Conservation (phyloP, 2,113 vertebrate genomes). For the Cyprinus carpio region DNA sequence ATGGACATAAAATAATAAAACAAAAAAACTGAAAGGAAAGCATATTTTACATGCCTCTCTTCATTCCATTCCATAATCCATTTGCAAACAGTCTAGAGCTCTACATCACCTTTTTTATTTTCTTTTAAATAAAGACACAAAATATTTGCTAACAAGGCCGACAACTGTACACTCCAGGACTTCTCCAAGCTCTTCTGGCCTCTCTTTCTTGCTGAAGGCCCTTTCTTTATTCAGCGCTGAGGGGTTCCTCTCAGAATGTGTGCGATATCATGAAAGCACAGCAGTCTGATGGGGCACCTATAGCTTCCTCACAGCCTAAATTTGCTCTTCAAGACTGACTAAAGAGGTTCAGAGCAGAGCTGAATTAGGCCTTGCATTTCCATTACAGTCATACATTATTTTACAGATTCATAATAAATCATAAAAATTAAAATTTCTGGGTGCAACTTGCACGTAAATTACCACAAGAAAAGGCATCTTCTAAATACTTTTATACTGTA, state of each 20-base stretch:
- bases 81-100: constrained; percentile 18
- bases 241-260: constrained; percentile 32
- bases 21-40: neutral
- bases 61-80: neutral
- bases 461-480: neutral
- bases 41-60: neutral
- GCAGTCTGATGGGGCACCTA: constrained; percentile 24
- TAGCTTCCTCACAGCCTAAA: constrained; percentile 20
- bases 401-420: neutral
- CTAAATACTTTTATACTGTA: neutral
- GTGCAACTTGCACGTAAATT: neutral
- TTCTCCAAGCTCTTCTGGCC: constrained; percentile 13
- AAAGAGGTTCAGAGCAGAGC: neutral
- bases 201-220: neutral
- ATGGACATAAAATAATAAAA: neutral
- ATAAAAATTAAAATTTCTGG: neutral
- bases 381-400: neutral
- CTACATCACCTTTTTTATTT: neutral
- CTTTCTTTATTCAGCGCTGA: constrained; percentile 31
- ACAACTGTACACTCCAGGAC: constrained; percentile 10
- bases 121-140: neutral
- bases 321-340: constrained; percentile 18
- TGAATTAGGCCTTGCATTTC: neutral
- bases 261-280: constrained; percentile 42
- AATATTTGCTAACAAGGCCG: constrained; percentile 31